Base-by-base conservation (phyloP, 1,140 invertebrate genomes). In the Mercenaria mercenaria region DNA sequence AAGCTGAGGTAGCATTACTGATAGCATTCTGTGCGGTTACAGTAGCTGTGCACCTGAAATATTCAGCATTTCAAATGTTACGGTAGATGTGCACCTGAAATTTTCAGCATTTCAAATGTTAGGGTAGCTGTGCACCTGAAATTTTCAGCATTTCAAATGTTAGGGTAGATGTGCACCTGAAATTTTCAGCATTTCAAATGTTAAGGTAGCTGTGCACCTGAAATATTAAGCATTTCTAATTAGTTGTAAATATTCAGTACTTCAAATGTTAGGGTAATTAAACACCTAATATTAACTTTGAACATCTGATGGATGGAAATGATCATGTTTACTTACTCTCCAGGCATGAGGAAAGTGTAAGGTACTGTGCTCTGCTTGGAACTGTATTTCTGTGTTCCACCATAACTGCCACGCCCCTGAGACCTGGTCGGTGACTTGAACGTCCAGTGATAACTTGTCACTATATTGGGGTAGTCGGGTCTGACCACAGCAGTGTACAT, bases 21-120 rank as follows among this genome's bases (percentile, higher is more conserved):
- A 90, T 82, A 29, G 80, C 41, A 79, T 93, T 93, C 13, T 32
- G 18, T 2, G 92, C 92, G 20, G 52, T 91, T 0, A 91, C 90
- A 29, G 39, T 89, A 4, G 88, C 91, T 26, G 52, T 59, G 67
- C 88, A 87, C 26, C 91, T 92, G 81, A 10, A 67, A 81, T 26
- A 47, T n/a, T 10, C 43, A 56, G n/a, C 52, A 56, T 56, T 41
- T 1, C 23, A n/a, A n/a, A n/a, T n/a, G n/a, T n/a, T n/a, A n/a
- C n/a, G n/a, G n/a, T n/a, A n/a, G n/a, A n/a, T 15, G 32, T 64
- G 10, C 26, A 64, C 39, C 10, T 34, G 13, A 37, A n/a, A n/a
- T n/a, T n/a, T n/a, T 15, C 23, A 74, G 37, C 1, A 34, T 1
- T 13, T 26, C n/a, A 74, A 74, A 61, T n/a, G 2, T 29, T n/a